Conservation (phyloP, 1,140 invertebrate species). For the Pogonomyrmex californicus region DNA sequence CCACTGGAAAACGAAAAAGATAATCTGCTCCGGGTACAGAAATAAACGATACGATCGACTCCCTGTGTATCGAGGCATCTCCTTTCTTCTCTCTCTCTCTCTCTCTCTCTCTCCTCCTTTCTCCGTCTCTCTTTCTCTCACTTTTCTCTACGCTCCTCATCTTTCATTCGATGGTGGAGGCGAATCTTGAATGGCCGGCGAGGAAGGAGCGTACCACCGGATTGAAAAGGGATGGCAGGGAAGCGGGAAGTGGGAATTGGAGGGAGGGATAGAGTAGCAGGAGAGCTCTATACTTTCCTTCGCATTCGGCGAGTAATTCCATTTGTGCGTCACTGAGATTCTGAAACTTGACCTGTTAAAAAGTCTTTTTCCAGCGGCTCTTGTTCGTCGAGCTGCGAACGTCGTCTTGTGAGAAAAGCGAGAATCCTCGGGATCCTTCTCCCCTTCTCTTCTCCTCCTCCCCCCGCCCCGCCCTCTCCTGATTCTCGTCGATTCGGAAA, state of each 20-base stretch:
- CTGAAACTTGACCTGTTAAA: constrained; percentile 82
- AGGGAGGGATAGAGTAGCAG: background rate
- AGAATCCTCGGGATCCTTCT: background rate
- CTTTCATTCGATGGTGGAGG: constrained; percentile 51
- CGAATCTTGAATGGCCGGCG: constrained; percentile 64
- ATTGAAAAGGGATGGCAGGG: constrained; percentile 46
- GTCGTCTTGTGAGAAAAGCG: constrained; percentile 27
- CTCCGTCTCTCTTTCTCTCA: background rate
- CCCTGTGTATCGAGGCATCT: constrained; percentile 64
- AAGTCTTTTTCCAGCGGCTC: constrained; percentile 76
- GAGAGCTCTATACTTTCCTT: constrained; percentile 61
- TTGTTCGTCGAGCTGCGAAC: constrained; percentile 58
- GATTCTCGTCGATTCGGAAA: constrained; percentile 24
- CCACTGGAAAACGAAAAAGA: constrained; percentile 68
- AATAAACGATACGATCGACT: constrained; percentile 82
- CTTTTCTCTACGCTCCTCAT: background rate
- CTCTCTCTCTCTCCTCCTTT: background rate
- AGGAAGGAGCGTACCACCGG: constrained; percentile 48
- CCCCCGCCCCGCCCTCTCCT: too few species aligned
- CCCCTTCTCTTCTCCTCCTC: too few species aligned
- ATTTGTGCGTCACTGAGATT: constrained; percentile 79
- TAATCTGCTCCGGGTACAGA: constrained; percentile 76
- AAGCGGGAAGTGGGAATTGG: constrained; percentile 51
- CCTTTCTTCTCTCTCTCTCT: background rate
- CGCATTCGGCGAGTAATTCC: constrained; percentile 75